Evolutionary conservation across 2,797 vertebrate genomes (phyloP).

Genomic region (Micropoecilia bifurca): DNA sequence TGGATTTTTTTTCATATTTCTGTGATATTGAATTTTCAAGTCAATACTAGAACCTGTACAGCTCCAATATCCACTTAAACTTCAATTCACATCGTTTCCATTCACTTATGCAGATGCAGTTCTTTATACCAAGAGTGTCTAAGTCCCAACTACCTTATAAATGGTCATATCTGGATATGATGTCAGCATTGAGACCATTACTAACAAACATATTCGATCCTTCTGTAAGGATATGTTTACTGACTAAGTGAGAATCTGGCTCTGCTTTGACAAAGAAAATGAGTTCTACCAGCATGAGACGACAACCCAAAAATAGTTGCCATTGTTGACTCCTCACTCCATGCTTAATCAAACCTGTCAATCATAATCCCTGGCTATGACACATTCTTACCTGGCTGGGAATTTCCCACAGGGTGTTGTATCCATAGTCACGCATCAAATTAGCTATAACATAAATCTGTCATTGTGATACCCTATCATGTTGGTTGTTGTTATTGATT

Average conservation of each 20-base stretch:
- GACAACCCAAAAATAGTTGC: slow-evolving; percentile 20
- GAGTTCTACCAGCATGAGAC: not conserved
- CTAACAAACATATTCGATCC: slow-evolving; percentile 59
- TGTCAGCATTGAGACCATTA: slow-evolving; percentile 54
- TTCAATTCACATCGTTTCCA: not conserved
- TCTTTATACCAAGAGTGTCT: too few species aligned
- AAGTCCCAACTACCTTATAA: not conserved
- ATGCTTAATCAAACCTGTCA: slow-evolving; percentile 60
- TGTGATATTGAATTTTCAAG: not conserved
- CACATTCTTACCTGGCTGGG: slow-evolving; percentile 43
- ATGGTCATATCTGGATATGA: slow-evolving; percentile 18
- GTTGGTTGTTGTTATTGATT: slow-evolving; percentile 34
- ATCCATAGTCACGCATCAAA: slow-evolving; percentile 59
- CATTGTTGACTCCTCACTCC: slow-evolving; percentile 43
- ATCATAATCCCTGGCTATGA: slow-evolving; percentile 46
- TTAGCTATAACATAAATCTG: slow-evolving; percentile 53
- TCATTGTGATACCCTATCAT: slow-evolving; percentile 36
- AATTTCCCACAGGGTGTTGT: slow-evolving; percentile 58
- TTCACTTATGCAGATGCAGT: not conserved
- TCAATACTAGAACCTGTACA: not conserved
- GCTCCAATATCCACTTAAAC: not conserved
- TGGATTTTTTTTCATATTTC: not conserved
- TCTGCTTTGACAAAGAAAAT: slow-evolving; percentile 23
- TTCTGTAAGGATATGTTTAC: slow-evolving; percentile 53
- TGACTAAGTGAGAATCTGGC: slow-evolving; percentile 35